phyloP scores from a whole-genome alignment of 2,888 invertebrate species.

The Harpagoxenus sublaevis region DNA sequence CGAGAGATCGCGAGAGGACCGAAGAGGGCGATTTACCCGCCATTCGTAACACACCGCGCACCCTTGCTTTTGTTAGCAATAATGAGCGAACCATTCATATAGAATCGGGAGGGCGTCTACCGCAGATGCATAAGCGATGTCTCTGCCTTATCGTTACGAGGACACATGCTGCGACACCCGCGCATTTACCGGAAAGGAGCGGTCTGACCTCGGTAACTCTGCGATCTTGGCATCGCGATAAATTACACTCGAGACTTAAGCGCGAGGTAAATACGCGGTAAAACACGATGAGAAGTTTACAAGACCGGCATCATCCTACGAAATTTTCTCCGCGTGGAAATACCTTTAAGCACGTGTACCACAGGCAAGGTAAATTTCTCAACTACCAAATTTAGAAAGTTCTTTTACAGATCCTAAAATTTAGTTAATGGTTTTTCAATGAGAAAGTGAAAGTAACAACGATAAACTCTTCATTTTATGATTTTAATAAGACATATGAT shows the following conservation, averaged over 20 bases:
- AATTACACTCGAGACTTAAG: slow-evolving; percentile 32
- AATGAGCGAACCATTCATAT: slow-evolving; percentile 51
- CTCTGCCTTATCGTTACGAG: background rate
- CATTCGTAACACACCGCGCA: slow-evolving; percentile 17
- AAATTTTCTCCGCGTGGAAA: slow-evolving; percentile 8
- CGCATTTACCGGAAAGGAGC: background rate
- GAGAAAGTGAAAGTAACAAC: background rate
- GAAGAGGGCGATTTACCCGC: slow-evolving; percentile 17
- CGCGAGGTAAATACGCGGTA: slow-evolving; percentile 12
- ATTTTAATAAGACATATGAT: background rate
- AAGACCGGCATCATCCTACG: slow-evolving; percentile 7
- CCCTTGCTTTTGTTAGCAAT: slow-evolving; percentile 37
- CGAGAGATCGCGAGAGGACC: slow-evolving; percentile 14
- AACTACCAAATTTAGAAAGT: background rate
- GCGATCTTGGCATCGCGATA: slow-evolving; percentile 19
- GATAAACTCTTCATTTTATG: background rate
- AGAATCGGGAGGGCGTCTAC: slow-evolving; percentile 10
- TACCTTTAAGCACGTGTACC: background rate
- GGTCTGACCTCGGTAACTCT: slow-evolving; percentile 16
- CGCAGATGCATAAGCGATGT: slow-evolving; percentile 26
- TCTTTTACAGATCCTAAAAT: slow-evolving; percentile 1
- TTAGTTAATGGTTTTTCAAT: background rate
- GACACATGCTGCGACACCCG: background rate
- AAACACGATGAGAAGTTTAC: slow-evolving; percentile 28
- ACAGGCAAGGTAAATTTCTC: background rate